These are phyloP conservation scores for Drosophila falleni DNA, from an alignment of 2,888 invertebrate genomes.

Conservation along the genomic window DNA sequence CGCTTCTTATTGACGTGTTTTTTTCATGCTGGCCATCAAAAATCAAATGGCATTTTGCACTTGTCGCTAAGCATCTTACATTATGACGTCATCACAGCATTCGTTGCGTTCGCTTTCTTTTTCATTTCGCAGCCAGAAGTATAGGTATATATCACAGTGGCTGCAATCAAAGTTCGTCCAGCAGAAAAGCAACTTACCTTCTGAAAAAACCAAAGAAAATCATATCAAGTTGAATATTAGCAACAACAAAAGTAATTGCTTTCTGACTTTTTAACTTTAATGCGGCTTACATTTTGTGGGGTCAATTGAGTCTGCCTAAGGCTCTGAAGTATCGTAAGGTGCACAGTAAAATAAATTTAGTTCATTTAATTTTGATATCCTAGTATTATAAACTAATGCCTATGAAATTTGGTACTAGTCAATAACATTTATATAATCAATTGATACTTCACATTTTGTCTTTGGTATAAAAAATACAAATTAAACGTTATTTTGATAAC, in stretches of 20 bases:
- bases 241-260: slow-evolving; percentile 8
- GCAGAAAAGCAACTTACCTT: slow-evolving; percentile 14
- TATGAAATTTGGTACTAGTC: too few species aligned
- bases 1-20: slow-evolving; percentile 52
- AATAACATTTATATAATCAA: too few species aligned
- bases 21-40: slow-evolving; percentile 56
- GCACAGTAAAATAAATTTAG: not conserved
- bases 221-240: slow-evolving; percentile 5
- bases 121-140: not conserved
- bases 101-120: not conserved
- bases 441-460: too few species aligned
- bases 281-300: slow-evolving; percentile 6
- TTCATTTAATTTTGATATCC: not conserved
- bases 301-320: not conserved
- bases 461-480: too few species aligned
- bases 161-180: slow-evolving; percentile 18
- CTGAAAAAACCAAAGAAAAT: not conserved
- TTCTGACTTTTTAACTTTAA: slow-evolving; percentile 19
- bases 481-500: too few species aligned
- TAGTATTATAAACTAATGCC: too few species aligned
- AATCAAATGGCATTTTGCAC: slow-evolving; percentile 58
- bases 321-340: not conserved
- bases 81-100: slow-evolving; percentile 10
- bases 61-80: slow-evolving; percentile 48
- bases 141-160: not conserved